These are phyloP conservation scores for Nycteola revayana DNA, from an alignment of 2,888 invertebrate genomes.

Conservation along the genomic window DNA sequence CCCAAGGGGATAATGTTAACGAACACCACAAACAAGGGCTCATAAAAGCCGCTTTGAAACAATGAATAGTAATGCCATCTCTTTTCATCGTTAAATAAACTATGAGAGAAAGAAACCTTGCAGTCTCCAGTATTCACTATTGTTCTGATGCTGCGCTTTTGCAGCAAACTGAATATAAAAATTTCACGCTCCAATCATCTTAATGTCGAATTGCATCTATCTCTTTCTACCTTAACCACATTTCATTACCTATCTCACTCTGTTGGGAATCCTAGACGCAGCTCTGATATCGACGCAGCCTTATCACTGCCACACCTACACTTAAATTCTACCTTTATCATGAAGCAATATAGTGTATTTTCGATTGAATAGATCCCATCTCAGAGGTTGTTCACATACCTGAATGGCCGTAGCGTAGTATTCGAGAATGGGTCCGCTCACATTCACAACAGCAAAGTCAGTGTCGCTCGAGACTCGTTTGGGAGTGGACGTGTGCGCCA, in stretches of 20 bases:
- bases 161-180: constrained; percentile 71
- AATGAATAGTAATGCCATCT: constrained; percentile 30
- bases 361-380: constrained; percentile 41
- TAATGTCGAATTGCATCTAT: constrained; percentile 53
- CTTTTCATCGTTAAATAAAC: constrained; percentile 28
- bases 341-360: constrained; percentile 44
- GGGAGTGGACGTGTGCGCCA: constrained; percentile 23
- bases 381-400: constrained; percentile 72
- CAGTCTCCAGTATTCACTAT: constrained; percentile 44
- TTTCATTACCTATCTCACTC: constrained; percentile 46
- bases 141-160: constrained; percentile 67
- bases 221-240: constrained; percentile 38
- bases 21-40: constrained; percentile 27
- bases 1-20: constrained; percentile 26
- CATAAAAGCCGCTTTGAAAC: constrained; percentile 32
- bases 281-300: constrained; percentile 79
- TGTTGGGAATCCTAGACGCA: constrained; percentile 71
- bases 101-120: constrained; percentile 33
- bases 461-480: constrained; percentile 45
- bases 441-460: constrained; percentile 54
- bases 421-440: constrained; percentile 65
- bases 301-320: constrained; percentile 57
- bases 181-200: constrained; percentile 76
- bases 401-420: constrained; percentile 78
- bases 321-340: constrained; percentile 47